Percentiles rank a stretch among this genome's conserved stretches.
Conservation (phyloP, 2,797 vertebrate species). For the Alcedo atthis region DNA sequence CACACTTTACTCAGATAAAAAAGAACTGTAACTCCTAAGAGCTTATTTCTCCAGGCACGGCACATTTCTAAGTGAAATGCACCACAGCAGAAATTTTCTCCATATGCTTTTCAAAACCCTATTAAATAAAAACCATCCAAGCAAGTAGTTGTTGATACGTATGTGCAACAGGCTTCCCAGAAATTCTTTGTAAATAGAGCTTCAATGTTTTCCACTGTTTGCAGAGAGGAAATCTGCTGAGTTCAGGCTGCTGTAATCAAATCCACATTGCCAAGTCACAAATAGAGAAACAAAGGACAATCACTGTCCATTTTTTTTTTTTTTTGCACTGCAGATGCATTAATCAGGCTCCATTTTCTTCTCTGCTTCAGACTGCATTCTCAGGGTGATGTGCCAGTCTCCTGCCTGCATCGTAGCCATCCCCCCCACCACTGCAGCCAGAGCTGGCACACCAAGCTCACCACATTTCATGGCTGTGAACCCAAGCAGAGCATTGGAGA, state of each 20-base stretch:
- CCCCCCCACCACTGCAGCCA: background rate
- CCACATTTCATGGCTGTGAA: background rate
- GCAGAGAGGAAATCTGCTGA: constrained; percentile 43
- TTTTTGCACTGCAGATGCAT: background rate
- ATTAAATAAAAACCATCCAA: constrained; percentile 52
- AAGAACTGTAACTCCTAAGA: background rate
- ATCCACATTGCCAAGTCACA: constrained; percentile 28
- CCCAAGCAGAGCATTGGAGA: background rate
- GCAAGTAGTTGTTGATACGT: background rate
- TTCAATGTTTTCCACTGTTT: constrained; percentile 21
- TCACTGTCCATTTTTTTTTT: background rate
- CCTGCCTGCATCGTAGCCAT: rapidly evolving
- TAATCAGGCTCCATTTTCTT: constrained; percentile 27
- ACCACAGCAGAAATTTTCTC: constrained; percentile 10
- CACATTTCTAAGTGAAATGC: background rate
- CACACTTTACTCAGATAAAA: background rate
- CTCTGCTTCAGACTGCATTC: background rate
- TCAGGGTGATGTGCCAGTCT: background rate
- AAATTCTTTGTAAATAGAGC: constrained; percentile 38
- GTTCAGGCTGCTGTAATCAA: constrained; percentile 24
- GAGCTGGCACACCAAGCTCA: background rate
- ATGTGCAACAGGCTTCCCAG: constrained; percentile 48
- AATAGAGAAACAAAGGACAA: constrained; percentile 19
- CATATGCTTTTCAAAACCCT: constrained; percentile 22
- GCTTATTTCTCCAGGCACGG: constrained; percentile 32